Evolutionary conservation across 2,797 vertebrate genomes (phyloP), one percentile per base, ranked within the genome.

Genomic region (Eremophila alpestris): DNA sequence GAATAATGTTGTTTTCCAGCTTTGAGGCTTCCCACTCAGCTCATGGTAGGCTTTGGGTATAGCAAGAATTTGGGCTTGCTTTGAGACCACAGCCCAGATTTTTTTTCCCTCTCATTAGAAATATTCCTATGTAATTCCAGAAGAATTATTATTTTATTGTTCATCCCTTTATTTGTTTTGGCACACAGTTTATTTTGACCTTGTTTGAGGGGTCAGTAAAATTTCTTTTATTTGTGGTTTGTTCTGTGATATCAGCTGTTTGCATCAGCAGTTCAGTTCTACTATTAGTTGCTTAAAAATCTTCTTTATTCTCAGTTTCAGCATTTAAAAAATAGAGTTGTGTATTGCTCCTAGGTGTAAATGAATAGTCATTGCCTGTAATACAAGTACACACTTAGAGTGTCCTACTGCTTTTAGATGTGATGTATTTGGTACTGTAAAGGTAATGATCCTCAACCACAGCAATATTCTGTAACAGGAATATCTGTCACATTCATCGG

Each of bases 401-500:
- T 95, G 97, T 98, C 98, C 97, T 92, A 96, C 98, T 97, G 98
- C 98, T 98, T 97, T 98, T 98, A 98, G 98, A 96, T 95, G 98
- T 98, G 98, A 98, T 98, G 97, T 98, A 98, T 98, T 97, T 97
- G 97, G 97, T 97, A 96, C 98, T 98, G 98, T 97, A 98, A 98
- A 98, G 98, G 98, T 99, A 99, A 99, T 98, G 98, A 99, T 98
- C 97, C 98, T 98, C 97, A 97, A 97, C 98, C 98, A 79, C 97
- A 97, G 98, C 98, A 97, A 96, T 98, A 98, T 98, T 98, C 98
- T 94, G 87, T 98, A 99, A 99, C 98, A 98, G 99, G 98, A 98
- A 87, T 98, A 98, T 98, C 98, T 99, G 98, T 99, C 99, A 99
- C 97, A 98, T 98, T 98, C 98, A 98, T 98, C 92, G 98, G 98